A percentile compares a stretch with the other conserved stretches of the same genome.
Conservation (phyloP, 2,888 invertebrate species). For the Chloroclystis v-ata region DNA sequence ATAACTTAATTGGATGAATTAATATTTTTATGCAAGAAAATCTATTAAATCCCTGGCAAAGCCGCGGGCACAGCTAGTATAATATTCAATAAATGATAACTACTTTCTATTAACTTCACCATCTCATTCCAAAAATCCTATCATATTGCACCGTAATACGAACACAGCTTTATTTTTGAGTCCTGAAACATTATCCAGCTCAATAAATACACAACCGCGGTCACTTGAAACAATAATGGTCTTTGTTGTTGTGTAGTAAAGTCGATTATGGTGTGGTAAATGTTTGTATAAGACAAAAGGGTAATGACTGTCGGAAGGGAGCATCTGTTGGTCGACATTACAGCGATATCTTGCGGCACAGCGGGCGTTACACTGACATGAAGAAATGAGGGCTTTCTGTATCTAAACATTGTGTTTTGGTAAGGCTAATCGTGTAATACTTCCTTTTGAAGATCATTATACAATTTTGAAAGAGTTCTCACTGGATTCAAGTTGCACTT, state of each 20-base stretch:
- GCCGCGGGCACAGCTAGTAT: too few relatives aligned
- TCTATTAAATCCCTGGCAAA: too few relatives aligned
- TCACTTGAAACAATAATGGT: constrained; percentile 29
- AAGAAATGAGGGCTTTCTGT: constrained; percentile 31
- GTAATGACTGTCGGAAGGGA: constrained; percentile 61
- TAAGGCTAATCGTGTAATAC: too few relatives aligned
- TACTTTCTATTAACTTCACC: too few relatives aligned
- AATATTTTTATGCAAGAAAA: too few relatives aligned
- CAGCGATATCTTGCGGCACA: constrained; percentile 50
- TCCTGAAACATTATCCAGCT: constrained; percentile 59
- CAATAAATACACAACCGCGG: constrained; percentile 52
- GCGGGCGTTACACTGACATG: constrained; percentile 44
- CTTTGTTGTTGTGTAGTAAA: constrained; percentile 31
- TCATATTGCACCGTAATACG: too few relatives aligned
- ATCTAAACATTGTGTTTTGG: not conserved
- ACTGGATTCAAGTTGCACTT: too few relatives aligned
- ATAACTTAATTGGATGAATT: too few relatives aligned
- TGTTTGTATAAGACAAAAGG: constrained; percentile 57
- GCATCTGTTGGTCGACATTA: constrained; percentile 71
- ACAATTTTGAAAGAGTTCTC: too few relatives aligned
- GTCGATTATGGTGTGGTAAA: constrained; percentile 30
- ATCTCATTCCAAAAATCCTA: too few relatives aligned
- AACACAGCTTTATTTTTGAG: constrained; percentile 54
- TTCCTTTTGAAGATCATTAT: too few relatives aligned
- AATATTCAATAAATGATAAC: too few relatives aligned